A percentile compares a stretch with the other conserved stretches of the same genome.
phyloP scores from a whole-genome alignment of 2,797 vertebrate species.

The Lagocephalus sceleratus region DNA sequence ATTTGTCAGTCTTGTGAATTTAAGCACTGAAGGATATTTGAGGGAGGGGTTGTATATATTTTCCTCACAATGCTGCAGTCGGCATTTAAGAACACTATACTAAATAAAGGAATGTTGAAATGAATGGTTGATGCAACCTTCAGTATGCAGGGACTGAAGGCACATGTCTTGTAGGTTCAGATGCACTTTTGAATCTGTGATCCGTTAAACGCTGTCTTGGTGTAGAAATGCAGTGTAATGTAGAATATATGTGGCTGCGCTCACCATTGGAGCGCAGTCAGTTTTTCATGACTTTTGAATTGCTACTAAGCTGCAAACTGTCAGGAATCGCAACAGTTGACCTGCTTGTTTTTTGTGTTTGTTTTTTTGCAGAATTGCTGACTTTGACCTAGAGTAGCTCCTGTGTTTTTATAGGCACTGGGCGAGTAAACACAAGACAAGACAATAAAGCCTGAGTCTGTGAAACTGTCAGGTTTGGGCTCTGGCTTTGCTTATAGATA shows the following conservation, averaged over 20 bases:
- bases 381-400: conserved; percentile 60
- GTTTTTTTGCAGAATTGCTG: conserved; percentile 68
- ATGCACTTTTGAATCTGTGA: conserved; percentile 16
- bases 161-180: conserved; percentile 35
- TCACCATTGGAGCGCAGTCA: conserved; percentile 22
- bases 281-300: conserved; percentile 45
- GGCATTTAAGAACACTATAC: conserved; percentile 60
- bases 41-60: conserved; percentile 50
- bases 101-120: conserved; percentile 65
- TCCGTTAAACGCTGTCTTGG: neutral
- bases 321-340: conserved; percentile 55
- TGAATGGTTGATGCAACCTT: conserved; percentile 51
- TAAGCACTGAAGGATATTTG: conserved; percentile 44
- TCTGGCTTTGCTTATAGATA: conserved; percentile 51
- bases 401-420: conserved; percentile 53
- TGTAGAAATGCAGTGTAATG: neutral
- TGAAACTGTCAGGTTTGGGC: conserved; percentile 60
- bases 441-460: conserved; percentile 66
- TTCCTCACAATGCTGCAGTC: conserved; percentile 39
- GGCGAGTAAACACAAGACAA: conserved; percentile 66
- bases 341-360: conserved; percentile 15
- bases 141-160: conserved; percentile 43
- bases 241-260: neutral
- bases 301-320: conserved; percentile 38
- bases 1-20: conserved; percentile 58